phyloP scores from a whole-genome alignment of 2,113 vertebrate species.

The Danio rerio region GRCz12tu NC_133186.1:1545501-1546000 shows the following conservation, averaged over 20 bases:
- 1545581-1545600: neutral
- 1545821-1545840: constrained; percentile 82
- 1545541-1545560: too few relatives aligned
- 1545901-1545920: too few relatives aligned
- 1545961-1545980: too few relatives aligned
- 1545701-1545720: constrained; percentile 96
- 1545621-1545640: constrained; percentile 71
- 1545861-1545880: too few relatives aligned
- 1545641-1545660: constrained; percentile 93
- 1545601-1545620: neutral
- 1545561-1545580: too few relatives aligned
- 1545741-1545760: constrained; percentile 76
- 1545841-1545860: neutral
- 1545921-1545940: too few relatives aligned
- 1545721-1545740: constrained; percentile 82
- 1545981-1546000: too few relatives aligned
- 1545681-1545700: constrained; percentile 84
- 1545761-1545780: constrained; percentile 83
- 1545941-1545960: too few relatives aligned
- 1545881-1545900: too few relatives aligned
- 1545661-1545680: constrained; percentile 88
- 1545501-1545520: too few relatives aligned
- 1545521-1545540: too few relatives aligned
- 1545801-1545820: constrained; percentile 86
- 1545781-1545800: constrained; percentile 85